phyloP scores from a whole-genome alignment of 2,797 vertebrate genomes.

The Xiphophorus birchmanni region DNA sequence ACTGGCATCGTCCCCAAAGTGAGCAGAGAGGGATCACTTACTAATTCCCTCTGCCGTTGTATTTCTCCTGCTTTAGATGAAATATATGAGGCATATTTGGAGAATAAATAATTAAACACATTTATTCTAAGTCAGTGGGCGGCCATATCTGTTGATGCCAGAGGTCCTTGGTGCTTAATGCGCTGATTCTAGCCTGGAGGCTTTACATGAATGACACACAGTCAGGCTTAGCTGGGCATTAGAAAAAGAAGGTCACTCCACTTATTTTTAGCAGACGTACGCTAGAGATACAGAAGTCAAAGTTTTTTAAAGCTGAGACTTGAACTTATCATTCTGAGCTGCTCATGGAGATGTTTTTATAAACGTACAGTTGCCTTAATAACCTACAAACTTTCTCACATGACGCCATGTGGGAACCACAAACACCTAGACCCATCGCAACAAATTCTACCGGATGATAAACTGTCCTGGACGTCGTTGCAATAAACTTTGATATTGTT shows the following conservation, averaged over 20 bases:
- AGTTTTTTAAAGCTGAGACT: background rate
- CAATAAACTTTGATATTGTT: no score
- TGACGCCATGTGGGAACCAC: background rate
- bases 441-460: no score
- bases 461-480: no score
- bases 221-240: background rate
- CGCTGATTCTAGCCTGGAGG: constrained; percentile 6
- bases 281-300: background rate
- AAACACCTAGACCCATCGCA: no score
- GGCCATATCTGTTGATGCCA: constrained; percentile 13
- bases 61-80: background rate
- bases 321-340: background rate
- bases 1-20: background rate
- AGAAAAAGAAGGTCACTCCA: background rate
- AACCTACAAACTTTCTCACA: background rate
- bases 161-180: constrained; percentile 16
- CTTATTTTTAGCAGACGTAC: constrained; percentile 24
- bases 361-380: background rate
- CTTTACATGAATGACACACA: constrained; percentile 14
- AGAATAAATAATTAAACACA: background rate
- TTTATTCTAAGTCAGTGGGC: background rate
- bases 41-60: background rate
- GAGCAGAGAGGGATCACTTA: background rate
- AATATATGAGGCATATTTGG: background rate
- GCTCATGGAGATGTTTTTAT: background rate